Base-by-base conservation (phyloP, 2,797 vertebrate genomes). In the Fistularia commersonii region DNA sequence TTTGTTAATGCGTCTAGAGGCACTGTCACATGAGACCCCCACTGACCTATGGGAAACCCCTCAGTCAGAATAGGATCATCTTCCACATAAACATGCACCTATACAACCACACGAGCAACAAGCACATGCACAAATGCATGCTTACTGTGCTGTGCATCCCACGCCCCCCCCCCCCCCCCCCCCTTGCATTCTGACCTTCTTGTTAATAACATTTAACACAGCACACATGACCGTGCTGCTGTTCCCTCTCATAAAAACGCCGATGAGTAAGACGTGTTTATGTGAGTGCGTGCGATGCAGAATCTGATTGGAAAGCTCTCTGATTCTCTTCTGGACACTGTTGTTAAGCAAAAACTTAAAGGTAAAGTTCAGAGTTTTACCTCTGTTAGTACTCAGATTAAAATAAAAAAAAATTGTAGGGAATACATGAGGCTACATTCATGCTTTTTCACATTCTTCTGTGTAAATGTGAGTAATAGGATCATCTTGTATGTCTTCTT, bases 1-100 rank as follows among this genome's bases (percentile, higher is more conserved):
- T 45, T 33, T 6, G 10, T 1, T n/a, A 45, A 5, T 51, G 46
- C 38, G 44, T 54, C 11, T 12, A 43, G 59, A n/a, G 36, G 10
- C 55, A 47, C 13, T 43, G 74, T 34, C 53, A 77, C 67, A 42
- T 54, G 69, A 74, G 44, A 69, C 61, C 14, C 32, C 1, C 34
- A n/a, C 61, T 70, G 78, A 76, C 51, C 51, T 46, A 15, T 37
- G 11, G 63, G 66, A 80, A 77, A 73, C 43, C 60, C 65, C 55
- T 60, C 40, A 44, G 61, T 62, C 54, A 61, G 47, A 68, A 36
- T 41, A 33, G 63, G 73, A 66, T 72, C 35, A 0, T 36, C 43
- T 82, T 66, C 40, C 72, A 62, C 80, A 83, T 43, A 51, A 32
- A 63, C 66, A 73, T 56, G 48, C 43, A 41, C 31, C 51, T 41